Evolutionary conservation across 2,113 vertebrate species (phyloP).

Genomic region (Saguinus imperator): DNA sequence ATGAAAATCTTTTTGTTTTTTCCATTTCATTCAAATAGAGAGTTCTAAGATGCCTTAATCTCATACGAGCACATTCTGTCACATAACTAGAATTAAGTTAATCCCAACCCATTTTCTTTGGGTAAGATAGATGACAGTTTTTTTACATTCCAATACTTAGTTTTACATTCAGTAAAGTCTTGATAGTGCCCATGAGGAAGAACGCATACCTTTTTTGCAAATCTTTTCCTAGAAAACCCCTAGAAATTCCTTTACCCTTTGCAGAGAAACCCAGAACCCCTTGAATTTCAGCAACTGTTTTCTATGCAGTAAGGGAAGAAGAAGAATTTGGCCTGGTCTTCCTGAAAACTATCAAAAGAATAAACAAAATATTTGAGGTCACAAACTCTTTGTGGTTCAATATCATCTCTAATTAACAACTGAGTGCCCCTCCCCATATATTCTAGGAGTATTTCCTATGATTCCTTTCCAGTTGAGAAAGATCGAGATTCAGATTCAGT

Average conservation of each 20-base stretch:
- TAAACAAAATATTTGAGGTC: background rate
- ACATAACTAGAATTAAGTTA: background rate
- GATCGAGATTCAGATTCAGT: background rate
- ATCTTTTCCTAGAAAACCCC: background rate
- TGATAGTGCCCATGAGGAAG: background rate
- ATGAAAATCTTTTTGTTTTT: background rate
- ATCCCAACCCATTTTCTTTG: background rate
- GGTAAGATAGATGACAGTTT: background rate
- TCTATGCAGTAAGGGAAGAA: background rate
- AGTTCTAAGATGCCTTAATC: background rate
- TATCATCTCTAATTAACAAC: no score
- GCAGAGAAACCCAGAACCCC: background rate
- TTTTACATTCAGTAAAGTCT: background rate
- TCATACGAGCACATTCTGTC: background rate
- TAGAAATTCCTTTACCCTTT: background rate
- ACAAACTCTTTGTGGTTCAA: background rate
- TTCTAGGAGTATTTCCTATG: background rate
- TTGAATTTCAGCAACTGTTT: background rate
- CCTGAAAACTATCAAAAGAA: background rate
- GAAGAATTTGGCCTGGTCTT: background rate
- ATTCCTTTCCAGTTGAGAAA: background rate
- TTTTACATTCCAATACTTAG: background rate
- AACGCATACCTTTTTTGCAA: background rate
- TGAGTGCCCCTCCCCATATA: background rate
- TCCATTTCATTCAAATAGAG: background rate